Percentiles rank a stretch among this genome's conserved stretches.
These are phyloP conservation scores for Montipora capitata DNA, from an alignment of 92 coral and sea anemone genomes.

Conservation along the genomic window DNA sequence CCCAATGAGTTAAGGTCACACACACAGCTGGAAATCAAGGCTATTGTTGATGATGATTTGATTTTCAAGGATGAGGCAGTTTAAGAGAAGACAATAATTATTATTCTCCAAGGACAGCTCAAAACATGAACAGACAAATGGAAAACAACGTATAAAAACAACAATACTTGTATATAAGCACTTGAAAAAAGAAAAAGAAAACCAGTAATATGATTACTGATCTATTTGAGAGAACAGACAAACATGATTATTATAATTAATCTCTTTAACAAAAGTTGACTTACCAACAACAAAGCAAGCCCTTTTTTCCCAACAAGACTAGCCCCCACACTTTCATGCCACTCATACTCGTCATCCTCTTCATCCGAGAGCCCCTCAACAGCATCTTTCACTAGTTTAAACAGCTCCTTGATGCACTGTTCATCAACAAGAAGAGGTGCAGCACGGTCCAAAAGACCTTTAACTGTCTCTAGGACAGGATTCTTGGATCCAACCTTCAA, in stretches of 20 bases:
- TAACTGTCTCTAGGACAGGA: constrained; percentile 89
- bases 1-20: too few relatives aligned
- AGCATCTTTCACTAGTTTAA: constrained; percentile 76
- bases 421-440: constrained; percentile 93
- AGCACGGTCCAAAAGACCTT: constrained; percentile 92
- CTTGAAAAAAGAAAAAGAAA: too few relatives aligned
- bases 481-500: constrained; percentile 87
- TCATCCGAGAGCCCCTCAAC: constrained; percentile 81
- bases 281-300: constrained; percentile 85
- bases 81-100: too few relatives aligned
- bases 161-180: too few relatives aligned
- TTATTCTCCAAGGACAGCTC: too few relatives aligned
- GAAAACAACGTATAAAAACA: too few relatives aligned
- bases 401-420: constrained; percentile 79
- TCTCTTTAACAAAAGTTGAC: not conserved
- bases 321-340: constrained; percentile 58
- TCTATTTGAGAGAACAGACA: not conserved
- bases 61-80: too few relatives aligned
- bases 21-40: too few relatives aligned
- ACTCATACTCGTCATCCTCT: constrained; percentile 73
- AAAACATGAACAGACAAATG: too few relatives aligned
- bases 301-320: constrained; percentile 80
- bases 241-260: not conserved
- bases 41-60: too few relatives aligned
- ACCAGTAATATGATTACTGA: too few relatives aligned